phyloP scores from a whole-genome alignment of 2,797 vertebrate genomes.

The Cossypha dichroa region DNA sequence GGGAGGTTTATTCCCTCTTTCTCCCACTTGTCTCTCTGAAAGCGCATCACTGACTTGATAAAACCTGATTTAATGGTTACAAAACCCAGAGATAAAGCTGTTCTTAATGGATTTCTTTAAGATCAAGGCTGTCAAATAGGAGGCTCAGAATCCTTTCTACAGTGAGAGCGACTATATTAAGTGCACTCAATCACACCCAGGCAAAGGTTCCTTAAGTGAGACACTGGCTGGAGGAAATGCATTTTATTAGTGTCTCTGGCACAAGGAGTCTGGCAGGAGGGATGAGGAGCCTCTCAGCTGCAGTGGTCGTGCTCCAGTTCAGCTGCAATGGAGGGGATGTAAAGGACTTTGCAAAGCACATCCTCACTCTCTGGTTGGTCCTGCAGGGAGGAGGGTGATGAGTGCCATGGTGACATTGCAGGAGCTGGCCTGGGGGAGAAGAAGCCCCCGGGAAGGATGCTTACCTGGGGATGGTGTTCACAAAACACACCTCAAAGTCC shows the following conservation, averaged over 20 bases:
- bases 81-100: not conserved
- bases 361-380: accelerated
- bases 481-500: not conserved
- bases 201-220: not conserved
- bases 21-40: not conserved
- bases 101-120: constrained; percentile 36
- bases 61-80: not conserved
- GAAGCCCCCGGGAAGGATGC: accelerated
- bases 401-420: accelerated
- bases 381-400: accelerated
- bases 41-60: not conserved
- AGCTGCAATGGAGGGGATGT: not conserved
- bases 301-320: not conserved
- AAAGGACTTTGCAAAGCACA: accelerated
- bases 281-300: not conserved
- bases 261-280: not conserved
- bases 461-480: not conserved
- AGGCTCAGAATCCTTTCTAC: not conserved
- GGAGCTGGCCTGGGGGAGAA: not conserved
- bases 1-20: not conserved
- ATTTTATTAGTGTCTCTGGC: not conserved
- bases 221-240: not conserved
- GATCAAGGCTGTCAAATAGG: constrained; percentile 33
- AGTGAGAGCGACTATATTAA: not conserved
- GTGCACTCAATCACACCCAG: constrained; percentile 19